Base-by-base conservation (phyloP, 2,888 invertebrate species). In the Bhutanitis thaidina region DNA sequence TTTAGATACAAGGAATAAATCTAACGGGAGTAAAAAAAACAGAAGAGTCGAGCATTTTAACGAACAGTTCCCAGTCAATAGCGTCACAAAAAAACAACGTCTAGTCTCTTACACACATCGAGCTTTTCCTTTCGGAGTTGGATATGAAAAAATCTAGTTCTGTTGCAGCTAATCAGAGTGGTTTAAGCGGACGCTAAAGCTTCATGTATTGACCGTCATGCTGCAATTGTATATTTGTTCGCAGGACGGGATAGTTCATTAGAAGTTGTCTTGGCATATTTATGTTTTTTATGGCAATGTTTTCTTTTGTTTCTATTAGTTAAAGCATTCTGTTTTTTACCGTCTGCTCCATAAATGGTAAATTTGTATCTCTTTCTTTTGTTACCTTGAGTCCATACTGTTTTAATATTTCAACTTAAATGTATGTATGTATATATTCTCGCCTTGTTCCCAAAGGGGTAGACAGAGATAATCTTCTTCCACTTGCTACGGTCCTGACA, bases 1-100 rank as follows among this genome's bases (percentile, higher is more conserved):
- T 43, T 43, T 50, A 45, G 48, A 48, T 52, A 52, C 45, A 53
- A 49, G 54, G 52, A 53, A 59, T 57, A 57, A 57, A 57, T 59
- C 57, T 55, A 55, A 57, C 54, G 54, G 54, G 29, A 32, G 27
- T 13, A 44, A 54, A 56, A 56, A 59, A 57, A 54, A 41, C 39
- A n/a, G n/a, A n/a, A 20, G 5, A 20, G 16, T 44, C 35, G 48
- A 39, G 53, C 53, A 57, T 49, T 54, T 56, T 59, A 59, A 59
- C 57, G 55, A 59, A 40, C 41, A 27, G 45, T 48, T 47, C 13
- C 53, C 54, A 47, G 55, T 54, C 52, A 53, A 57, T 48, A 54
- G 56, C 44, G 37, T 38, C n/a, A 43, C 49, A 58, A 60, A 58
- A 59, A 53, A 53, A 25, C 44, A 9, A 25, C 39, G 36, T 36